These are phyloP conservation scores for Lycaon pictus DNA, from an alignment of 2,113 vertebrate species.

Conservation along the genomic window DNA sequence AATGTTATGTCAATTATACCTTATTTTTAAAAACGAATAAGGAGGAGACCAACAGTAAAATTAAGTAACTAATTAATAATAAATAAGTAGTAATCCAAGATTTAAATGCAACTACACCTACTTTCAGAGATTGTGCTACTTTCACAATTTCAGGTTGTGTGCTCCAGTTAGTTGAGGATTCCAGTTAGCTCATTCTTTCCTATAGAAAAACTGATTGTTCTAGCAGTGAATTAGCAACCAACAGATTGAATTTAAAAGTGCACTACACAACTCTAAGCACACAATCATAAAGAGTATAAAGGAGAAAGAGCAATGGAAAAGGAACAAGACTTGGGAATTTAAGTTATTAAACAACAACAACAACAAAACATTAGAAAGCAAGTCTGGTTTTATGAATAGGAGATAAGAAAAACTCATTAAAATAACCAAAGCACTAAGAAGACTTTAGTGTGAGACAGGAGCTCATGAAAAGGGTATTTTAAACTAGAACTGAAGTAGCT, in stretches of 20 bases:
- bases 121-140: constrained; percentile 24
- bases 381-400: constrained; percentile 71
- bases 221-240: constrained; percentile 50
- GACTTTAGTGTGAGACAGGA: constrained; percentile 60
- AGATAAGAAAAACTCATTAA: constrained; percentile 73
- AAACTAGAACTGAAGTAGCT: constrained; percentile 59
- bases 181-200: constrained; percentile 27
- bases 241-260: constrained; percentile 21
- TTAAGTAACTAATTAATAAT: background rate
- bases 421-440: constrained; percentile 63
- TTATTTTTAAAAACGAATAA: background rate
- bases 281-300: constrained; percentile 55
- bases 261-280: background rate
- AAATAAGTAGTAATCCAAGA: background rate
- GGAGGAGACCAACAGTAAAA: background rate
- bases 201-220: background rate
- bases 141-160: background rate
- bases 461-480: constrained; percentile 62
- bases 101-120: constrained; percentile 42
- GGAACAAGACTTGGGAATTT: background rate
- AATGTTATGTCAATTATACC: background rate
- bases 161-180: background rate
- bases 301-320: constrained; percentile 58
- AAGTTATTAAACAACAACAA: constrained; percentile 52
- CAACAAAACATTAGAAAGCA: constrained; percentile 71